Conservation (phyloP, 2,113 vertebrate genomes). For the Python bivittatus region DNA sequence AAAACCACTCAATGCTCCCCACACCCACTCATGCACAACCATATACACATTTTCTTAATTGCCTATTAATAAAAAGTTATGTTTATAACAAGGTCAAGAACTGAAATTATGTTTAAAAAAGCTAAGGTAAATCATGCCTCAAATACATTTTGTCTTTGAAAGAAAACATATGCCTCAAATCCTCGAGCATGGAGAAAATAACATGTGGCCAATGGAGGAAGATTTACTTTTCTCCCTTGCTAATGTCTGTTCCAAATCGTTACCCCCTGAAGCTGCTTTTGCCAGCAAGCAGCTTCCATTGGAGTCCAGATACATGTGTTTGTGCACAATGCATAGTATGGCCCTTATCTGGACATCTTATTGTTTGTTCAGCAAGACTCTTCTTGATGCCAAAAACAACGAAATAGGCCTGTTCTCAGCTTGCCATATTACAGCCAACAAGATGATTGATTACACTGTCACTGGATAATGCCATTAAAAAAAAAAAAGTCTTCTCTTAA, state of each 20-base stretch:
- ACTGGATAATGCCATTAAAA: conserved; percentile 59
- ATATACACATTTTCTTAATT: neutral
- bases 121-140: conserved; percentile 36
- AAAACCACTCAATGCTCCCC: conserved; percentile 38
- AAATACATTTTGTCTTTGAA: neutral
- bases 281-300: neutral
- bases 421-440: conserved; percentile 49
- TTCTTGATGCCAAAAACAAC: conserved; percentile 34
- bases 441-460: conserved; percentile 60
- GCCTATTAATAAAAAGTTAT: conserved; percentile 38
- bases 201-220: neutral
- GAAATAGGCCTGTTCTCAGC: conserved; percentile 36
- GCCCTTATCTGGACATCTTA: conserved; percentile 3
- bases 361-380: neutral
- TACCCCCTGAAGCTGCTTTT: neutral
- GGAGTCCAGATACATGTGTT: neutral
- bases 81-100: conserved; percentile 32
- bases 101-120: conserved; percentile 40
- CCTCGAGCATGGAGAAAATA: neutral
- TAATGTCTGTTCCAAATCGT: neutral
- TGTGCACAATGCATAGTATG: neutral
- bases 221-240: neutral
- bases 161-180: neutral
- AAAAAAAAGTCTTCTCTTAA: conserved; percentile 46
- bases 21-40: conserved; percentile 1